Percentiles rank a stretch among this genome's conserved stretches.
Conservation (phyloP, 2,888 invertebrate species). For the Temnothorax rugatulus region DNA sequence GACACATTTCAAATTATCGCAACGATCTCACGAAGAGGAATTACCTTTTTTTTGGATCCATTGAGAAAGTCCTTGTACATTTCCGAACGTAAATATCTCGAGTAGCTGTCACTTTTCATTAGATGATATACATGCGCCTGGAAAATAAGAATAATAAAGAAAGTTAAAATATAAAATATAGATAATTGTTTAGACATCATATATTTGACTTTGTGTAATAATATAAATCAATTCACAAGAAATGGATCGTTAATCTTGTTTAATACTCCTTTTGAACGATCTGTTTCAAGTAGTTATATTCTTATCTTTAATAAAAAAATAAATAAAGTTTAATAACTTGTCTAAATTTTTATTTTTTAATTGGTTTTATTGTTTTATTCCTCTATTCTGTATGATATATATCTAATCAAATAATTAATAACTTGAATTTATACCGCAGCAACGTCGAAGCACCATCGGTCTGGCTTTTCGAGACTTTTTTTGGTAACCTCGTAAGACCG, state of each 20-base stretch:
- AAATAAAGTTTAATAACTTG: neutral
- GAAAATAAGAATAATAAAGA: slow-evolving; percentile 72
- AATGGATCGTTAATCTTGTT: neutral
- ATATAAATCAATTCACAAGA: neutral
- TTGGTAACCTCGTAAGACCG: slow-evolving; percentile 94
- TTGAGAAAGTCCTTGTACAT: slow-evolving; percentile 99
- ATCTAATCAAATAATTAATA: neutral
- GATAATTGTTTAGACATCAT: neutral
- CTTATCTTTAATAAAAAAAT: slow-evolving; percentile 4
- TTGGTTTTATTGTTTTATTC: neutral
- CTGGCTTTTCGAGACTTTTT: slow-evolving; percentile 93
- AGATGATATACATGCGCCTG: slow-evolving; percentile 99
- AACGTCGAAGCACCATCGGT: slow-evolving; percentile 98
- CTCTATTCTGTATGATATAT: neutral
- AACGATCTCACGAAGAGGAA: neutral
- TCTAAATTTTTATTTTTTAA: neutral
- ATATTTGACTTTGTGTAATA: neutral
- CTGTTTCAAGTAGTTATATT: neutral
- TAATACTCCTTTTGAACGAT: neutral
- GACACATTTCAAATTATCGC: slow-evolving; percentile 2
- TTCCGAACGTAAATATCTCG: slow-evolving; percentile 98
- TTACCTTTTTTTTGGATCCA: slow-evolving; percentile 97
- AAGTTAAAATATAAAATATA: slow-evolving; percentile 4
- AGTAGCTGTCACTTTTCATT: slow-evolving; percentile 99
- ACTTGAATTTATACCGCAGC: slow-evolving; percentile 92